Conservation (phyloP, 64 coral and sea anemone genomes). For the Anthopleura sola region DNA sequence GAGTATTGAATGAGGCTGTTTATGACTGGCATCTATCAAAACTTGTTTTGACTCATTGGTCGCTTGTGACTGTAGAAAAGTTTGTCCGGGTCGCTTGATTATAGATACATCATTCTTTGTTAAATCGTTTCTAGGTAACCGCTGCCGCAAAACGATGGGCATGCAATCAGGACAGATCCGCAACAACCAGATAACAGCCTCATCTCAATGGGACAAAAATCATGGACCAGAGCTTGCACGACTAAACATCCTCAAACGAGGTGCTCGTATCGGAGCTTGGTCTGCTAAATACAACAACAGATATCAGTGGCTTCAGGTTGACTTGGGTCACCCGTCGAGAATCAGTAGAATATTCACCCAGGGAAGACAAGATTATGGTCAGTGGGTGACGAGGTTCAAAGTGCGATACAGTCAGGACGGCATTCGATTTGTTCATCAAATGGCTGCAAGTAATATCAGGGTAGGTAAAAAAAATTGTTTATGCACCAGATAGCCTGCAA, state of each 20-base stretch:
- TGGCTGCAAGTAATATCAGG: background rate
- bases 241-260: background rate
- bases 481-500: too few relatives aligned
- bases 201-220: constrained; percentile 48
- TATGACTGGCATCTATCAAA: too few relatives aligned
- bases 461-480: too few relatives aligned
- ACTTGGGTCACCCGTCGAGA: constrained; percentile 27
- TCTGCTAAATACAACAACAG: constrained; percentile 43
- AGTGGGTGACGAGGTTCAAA: constrained; percentile 44
- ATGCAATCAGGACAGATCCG: constrained; percentile 48
- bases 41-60: too few relatives aligned
- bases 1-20: too few relatives aligned
- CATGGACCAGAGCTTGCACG: constrained; percentile 32
- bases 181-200: constrained; percentile 37
- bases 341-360: constrained; percentile 49
- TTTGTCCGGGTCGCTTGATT: too few relatives aligned
- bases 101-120: too few relatives aligned
- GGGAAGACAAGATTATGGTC: constrained; percentile 34
- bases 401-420: constrained; percentile 54
- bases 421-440: constrained; percentile 18
- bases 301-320: constrained; percentile 48
- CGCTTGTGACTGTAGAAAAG: too few relatives aligned
- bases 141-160: constrained; percentile 33
- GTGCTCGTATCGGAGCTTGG: constrained; percentile 33
- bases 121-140: background rate